Conservation (phyloP, 2,888 invertebrate genomes). For the Caenorhabditis becei region DNA sequence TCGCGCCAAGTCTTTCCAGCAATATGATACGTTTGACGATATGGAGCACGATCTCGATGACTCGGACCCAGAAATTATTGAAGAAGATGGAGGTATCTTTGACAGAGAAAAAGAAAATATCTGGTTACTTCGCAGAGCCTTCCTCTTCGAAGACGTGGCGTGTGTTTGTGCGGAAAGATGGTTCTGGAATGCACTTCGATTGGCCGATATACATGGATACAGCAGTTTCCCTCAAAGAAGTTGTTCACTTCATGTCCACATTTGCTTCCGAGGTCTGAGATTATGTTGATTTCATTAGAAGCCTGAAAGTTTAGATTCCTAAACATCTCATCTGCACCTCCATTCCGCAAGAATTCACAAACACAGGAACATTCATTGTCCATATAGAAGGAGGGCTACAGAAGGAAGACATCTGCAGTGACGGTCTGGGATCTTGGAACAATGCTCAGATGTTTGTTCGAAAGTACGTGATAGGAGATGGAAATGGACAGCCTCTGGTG, state of each 20-base stretch:
- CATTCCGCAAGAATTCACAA: slow-evolving; percentile 68
- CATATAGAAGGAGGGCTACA: slow-evolving; percentile 16
- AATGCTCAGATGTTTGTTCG: slow-evolving; percentile 53
- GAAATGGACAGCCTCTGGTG: slow-evolving; percentile 5
- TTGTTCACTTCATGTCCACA: slow-evolving; percentile 56
- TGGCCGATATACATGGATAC: slow-evolving; percentile 56
- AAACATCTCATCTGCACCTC: slow-evolving; percentile 51
- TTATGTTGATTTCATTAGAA: not conserved
- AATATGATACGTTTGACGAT: slow-evolving; percentile 46
- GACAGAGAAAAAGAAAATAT: not conserved
- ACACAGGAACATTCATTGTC: slow-evolving; percentile 66
- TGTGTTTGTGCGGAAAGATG: slow-evolving; percentile 62
- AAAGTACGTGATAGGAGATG: slow-evolving; percentile 49
- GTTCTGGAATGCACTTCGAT: slow-evolving; percentile 64
- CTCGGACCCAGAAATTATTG: slow-evolving; percentile 42
- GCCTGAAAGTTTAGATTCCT: slow-evolving; percentile 34
- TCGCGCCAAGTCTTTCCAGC: slow-evolving; percentile 47
- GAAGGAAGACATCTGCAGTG: slow-evolving; percentile 54
- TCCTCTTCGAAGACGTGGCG: slow-evolving; percentile 59
- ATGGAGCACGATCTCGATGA: slow-evolving; percentile 26
- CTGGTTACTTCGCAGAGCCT: slow-evolving; percentile 23
- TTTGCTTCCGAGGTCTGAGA: slow-evolving; percentile 33
- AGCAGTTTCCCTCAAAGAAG: slow-evolving; percentile 35
- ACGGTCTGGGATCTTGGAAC: slow-evolving; percentile 67
- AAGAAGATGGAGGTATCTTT: slow-evolving; percentile 41